These are phyloP conservation scores for Rhyacichthys aspro DNA, from an alignment of 2,797 vertebrate genomes.

Conservation along the genomic window DNA sequence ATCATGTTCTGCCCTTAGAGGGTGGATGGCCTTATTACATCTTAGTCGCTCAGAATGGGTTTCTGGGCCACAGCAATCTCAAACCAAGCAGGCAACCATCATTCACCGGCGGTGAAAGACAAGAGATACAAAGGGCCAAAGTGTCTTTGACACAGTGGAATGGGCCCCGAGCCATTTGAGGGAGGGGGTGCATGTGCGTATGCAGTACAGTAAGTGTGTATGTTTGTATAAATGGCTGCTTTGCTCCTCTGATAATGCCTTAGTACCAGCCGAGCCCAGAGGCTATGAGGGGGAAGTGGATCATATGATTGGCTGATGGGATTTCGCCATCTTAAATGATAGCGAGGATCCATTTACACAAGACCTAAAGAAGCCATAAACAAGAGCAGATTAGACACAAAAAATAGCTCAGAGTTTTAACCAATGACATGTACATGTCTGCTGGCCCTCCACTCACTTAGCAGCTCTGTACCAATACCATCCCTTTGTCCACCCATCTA, in stretches of 20 bases:
- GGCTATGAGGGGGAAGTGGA: conserved; percentile 56
- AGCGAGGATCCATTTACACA: conserved; percentile 81
- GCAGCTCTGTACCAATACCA: conserved; percentile 9
- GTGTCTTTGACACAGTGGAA: conserved; percentile 86
- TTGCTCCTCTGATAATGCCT: conserved; percentile 61
- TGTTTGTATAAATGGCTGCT: conserved; percentile 60
- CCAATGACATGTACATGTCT: conserved; percentile 1
- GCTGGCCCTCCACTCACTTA: conserved; percentile 1
- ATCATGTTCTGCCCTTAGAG: conserved; percentile 57
- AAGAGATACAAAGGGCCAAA: conserved; percentile 79
- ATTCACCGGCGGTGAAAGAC: conserved; percentile 77
- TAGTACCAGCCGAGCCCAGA: conserved; percentile 56
- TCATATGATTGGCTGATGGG: conserved; percentile 75
- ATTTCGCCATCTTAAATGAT: conserved; percentile 80
- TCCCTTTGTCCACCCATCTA: conserved; percentile 23
- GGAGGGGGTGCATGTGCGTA: conserved; percentile 54
- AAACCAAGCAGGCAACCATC: conserved; percentile 72
- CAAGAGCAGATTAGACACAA: background rate
- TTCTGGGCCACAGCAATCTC: conserved; percentile 71
- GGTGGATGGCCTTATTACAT: conserved; percentile 69
- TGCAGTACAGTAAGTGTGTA: conserved; percentile 34
- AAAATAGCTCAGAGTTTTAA: background rate
- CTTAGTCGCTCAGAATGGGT: conserved; percentile 61
- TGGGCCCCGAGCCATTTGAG: conserved; percentile 82
- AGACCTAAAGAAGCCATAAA: conserved; percentile 25